These are phyloP conservation scores for Therioaphis trifolii DNA, from an alignment of 2,888 invertebrate species.

Conservation along the genomic window DNA sequence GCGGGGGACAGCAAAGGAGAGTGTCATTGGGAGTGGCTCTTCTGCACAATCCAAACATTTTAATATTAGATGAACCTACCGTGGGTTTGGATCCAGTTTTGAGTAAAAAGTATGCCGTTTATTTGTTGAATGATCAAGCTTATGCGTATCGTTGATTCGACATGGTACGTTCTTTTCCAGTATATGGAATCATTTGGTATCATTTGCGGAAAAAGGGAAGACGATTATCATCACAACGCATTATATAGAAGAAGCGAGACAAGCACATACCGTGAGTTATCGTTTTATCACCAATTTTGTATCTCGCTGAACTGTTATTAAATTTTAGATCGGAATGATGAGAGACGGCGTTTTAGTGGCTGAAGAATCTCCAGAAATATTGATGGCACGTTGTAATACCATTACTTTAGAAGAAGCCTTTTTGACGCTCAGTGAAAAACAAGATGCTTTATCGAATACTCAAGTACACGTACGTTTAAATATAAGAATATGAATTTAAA, in stretches of 20 bases:
- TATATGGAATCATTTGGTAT: constrained; percentile 87
- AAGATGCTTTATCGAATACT: constrained; percentile 67
- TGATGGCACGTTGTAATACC: constrained; percentile 68
- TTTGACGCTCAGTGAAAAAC: constrained; percentile 71
- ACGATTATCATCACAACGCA: constrained; percentile 94
- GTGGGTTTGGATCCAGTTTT: constrained; percentile 92
- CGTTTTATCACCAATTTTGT: too few species aligned
- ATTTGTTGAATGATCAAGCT: too few species aligned
- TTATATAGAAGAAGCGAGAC: constrained; percentile 91
- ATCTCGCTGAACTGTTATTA: too few species aligned
- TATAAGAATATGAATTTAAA: not conserved
- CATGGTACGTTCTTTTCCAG: constrained; percentile 72
- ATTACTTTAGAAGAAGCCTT: constrained; percentile 71
- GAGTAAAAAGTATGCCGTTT: constrained; percentile 65
- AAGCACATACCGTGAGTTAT: constrained; percentile 80
- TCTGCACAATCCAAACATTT: constrained; percentile 86
- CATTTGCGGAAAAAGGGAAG: constrained; percentile 77
- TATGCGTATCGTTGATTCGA: too few species aligned
- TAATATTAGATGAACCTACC: constrained; percentile 92
- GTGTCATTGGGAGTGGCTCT: constrained; percentile 90
- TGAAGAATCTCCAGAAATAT: constrained; percentile 69
- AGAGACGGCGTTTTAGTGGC: constrained; percentile 71
- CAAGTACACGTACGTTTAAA: not conserved
- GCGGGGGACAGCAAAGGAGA: constrained; percentile 88
- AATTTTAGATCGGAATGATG: constrained; percentile 71